phyloP scores from a whole-genome alignment of 1,140 invertebrate genomes.

The Drosophila mauritiana region DNA sequence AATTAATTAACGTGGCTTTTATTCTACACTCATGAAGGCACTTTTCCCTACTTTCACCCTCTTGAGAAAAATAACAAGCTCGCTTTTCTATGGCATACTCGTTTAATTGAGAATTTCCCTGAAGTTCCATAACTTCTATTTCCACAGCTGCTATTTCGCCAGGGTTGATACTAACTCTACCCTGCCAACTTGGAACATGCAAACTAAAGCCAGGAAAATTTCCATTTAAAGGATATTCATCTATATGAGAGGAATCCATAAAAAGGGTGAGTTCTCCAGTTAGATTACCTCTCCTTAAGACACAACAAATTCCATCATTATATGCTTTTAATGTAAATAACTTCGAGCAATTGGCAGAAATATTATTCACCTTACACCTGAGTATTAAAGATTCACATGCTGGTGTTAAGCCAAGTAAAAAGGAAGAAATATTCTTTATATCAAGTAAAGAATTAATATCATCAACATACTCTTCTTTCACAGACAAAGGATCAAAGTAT shows the following conservation, averaged over 20 bases:
- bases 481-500: constrained; percentile 25
- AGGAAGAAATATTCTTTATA: constrained; percentile 8
- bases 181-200: constrained; percentile 48
- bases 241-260: constrained; percentile 47
- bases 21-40: constrained; percentile 31
- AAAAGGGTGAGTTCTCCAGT: constrained; percentile 27
- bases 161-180: constrained; percentile 21
- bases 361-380: constrained; percentile 26
- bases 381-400: constrained; percentile 44
- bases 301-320: constrained; percentile 47
- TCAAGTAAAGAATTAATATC: constrained; percentile 14
- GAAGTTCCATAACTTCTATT: constrained; percentile 25
- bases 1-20: constrained; percentile 44
- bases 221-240: constrained; percentile 33
- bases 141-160: constrained; percentile 39
- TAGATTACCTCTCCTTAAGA: constrained; percentile 8
- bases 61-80: constrained; percentile 35
- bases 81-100: constrained; percentile 17
- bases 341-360: constrained; percentile 30
- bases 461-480: constrained; percentile 5
- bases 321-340: constrained; percentile 32
- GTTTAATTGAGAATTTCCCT: constrained; percentile 21
- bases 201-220: constrained; percentile 37
- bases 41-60: constrained; percentile 18
- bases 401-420: constrained; percentile 42